phyloP scores from a whole-genome alignment of 2,113 vertebrate species.

The Hylia prasina region DNA sequence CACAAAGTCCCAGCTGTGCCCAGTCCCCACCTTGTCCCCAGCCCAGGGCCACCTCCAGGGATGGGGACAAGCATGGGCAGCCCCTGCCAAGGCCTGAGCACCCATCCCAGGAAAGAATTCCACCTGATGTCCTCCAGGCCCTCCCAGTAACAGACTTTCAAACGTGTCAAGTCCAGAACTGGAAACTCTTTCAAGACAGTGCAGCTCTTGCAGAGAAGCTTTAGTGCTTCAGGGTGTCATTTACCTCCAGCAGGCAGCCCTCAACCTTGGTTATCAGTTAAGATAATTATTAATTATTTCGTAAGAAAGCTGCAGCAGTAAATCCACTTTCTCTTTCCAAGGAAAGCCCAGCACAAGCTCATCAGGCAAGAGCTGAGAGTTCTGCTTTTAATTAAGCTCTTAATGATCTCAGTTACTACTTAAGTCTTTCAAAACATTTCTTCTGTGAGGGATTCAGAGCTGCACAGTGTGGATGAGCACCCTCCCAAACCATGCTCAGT shows the following conservation, averaged over 20 bases:
- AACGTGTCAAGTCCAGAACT: accelerated
- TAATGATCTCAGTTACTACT: background rate
- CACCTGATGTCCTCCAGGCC: background rate
- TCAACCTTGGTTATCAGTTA: background rate
- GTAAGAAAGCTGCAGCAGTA: background rate
- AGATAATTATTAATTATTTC: background rate
- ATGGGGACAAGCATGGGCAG: background rate
- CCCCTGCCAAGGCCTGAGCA: background rate
- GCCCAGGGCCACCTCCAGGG: background rate
- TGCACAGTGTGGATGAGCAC: background rate
- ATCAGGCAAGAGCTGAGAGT: background rate
- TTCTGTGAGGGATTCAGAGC: background rate
- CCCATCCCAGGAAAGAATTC: accelerated
- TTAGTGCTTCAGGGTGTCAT: background rate
- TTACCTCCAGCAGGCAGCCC: background rate
- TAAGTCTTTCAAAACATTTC: background rate
- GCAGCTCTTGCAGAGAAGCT: background rate
- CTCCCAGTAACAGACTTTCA: background rate
- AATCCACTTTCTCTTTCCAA: background rate
- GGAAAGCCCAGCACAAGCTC: background rate
- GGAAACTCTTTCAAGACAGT: accelerated
- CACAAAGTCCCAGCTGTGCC: accelerated
- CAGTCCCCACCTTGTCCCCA: accelerated
- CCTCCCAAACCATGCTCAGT: background rate
- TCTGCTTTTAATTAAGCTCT: background rate